phyloP scores from a whole-genome alignment of 2,888 invertebrate species.

The Pterostichus madidus region DNA sequence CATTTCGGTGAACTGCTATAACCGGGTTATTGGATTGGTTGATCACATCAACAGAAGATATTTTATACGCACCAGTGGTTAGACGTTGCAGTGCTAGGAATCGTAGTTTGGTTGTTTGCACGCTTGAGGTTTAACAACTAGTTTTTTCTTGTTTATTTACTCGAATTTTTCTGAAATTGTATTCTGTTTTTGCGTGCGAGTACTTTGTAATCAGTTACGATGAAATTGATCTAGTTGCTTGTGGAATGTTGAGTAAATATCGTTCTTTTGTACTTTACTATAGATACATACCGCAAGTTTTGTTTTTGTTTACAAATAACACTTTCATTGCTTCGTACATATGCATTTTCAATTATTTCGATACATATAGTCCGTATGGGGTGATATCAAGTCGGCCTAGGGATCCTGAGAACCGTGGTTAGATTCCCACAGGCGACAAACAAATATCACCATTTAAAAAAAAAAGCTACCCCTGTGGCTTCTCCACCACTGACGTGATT shows the following conservation, averaged over 20 bases:
- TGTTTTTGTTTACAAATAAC: background rate
- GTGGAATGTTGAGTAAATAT: constrained; percentile 25
- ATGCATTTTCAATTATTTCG: no score
- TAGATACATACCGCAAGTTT: background rate
- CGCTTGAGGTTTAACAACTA: constrained; percentile 19
- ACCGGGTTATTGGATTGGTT: constrained; percentile 60
- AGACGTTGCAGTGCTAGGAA: constrained; percentile 2
- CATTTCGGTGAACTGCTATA: constrained; percentile 61
- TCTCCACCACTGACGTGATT: no score
- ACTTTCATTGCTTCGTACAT: no score
- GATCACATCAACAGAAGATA: constrained; percentile 65
- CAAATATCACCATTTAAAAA: no score
- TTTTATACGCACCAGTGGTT: constrained; percentile 58
- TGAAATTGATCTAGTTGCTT: constrained; percentile 46
- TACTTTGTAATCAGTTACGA: constrained; percentile 25
- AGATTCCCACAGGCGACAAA: no score
- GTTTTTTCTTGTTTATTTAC: constrained; percentile 33
- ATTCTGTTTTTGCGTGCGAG: constrained; percentile 23
- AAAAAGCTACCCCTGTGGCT: no score
- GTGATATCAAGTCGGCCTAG: no score
- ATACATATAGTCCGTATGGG: no score
- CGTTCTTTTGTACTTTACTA: constrained; percentile 8
- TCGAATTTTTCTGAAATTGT: constrained; percentile 32
- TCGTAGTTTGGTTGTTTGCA: constrained; percentile 24
- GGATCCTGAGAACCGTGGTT: no score